phyloP scores from a whole-genome alignment of 2,113 vertebrate genomes.

The Pseudopipra pipra region DNA sequence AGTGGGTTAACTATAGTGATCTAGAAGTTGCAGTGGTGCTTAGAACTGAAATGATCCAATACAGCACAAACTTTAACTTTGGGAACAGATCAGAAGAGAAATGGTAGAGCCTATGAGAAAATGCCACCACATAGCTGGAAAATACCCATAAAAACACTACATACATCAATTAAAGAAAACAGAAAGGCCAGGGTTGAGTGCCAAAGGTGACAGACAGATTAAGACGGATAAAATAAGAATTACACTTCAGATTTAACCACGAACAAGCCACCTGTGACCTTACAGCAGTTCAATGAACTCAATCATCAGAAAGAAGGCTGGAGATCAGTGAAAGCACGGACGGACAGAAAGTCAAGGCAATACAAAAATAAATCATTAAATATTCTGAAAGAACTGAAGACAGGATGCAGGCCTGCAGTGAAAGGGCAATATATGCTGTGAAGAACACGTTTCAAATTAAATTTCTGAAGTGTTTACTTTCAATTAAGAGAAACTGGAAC shows the following conservation, averaged over 20 bases:
- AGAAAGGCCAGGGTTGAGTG: not conserved
- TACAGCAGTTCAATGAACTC: not conserved
- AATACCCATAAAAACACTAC: not conserved
- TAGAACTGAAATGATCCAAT: not conserved
- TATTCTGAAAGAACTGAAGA: constrained; percentile 23
- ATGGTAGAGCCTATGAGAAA: not conserved
- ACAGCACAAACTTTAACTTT: not conserved
- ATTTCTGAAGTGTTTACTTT: not conserved
- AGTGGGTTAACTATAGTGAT: not conserved
- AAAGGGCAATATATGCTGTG: not conserved
- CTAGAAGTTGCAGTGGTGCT: not conserved
- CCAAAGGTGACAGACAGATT: constrained; percentile 32
- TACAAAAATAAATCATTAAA: constrained; percentile 18
- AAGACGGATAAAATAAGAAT: not conserved
- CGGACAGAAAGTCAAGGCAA: not conserved
- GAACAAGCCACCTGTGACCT: constrained; percentile 11
- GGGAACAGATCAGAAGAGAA: not conserved
- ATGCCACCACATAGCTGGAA: not conserved
- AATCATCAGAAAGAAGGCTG: not conserved
- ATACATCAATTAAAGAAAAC: not conserved
- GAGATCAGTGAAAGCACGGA: not conserved
- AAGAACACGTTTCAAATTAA: not conserved
- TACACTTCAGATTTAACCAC: not conserved
- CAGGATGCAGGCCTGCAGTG: not conserved
- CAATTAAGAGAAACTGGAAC: not conserved